These are phyloP conservation scores for Bhutanitis thaidina DNA, from an alignment of 2,888 invertebrate genomes.

Conservation along the genomic window DNA sequence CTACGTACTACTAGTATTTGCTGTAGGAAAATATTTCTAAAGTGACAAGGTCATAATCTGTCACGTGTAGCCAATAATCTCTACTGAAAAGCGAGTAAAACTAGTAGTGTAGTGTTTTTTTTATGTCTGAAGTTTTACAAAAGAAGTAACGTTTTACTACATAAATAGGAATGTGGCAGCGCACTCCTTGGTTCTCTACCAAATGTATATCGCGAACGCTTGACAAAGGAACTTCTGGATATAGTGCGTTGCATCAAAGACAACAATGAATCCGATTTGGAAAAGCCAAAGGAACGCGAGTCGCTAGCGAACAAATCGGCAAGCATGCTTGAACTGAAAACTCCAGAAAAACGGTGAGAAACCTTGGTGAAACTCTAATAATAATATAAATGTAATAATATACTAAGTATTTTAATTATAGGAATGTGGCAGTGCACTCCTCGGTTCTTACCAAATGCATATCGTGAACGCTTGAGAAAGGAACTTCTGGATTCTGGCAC, in stretches of 20 bases:
- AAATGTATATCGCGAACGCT: conserved; percentile 50
- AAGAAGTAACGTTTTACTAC: too few relatives aligned
- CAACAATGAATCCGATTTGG: conserved; percentile 44
- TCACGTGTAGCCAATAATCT: too few relatives aligned
- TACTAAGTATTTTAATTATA: too few relatives aligned
- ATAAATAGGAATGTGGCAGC: conserved; percentile 59
- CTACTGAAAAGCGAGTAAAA: too few relatives aligned
- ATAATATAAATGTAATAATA: too few relatives aligned
- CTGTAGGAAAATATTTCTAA: too few relatives aligned
- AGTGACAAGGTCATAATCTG: too few relatives aligned
- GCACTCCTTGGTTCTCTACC: conserved; percentile 59
- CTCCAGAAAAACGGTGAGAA: conserved; percentile 56
- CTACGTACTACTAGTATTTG: too few relatives aligned
- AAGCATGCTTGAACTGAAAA: conserved; percentile 59
- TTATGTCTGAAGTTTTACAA: too few relatives aligned
- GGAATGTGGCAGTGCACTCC: conserved; percentile 64
- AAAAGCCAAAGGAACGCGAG: conserved; percentile 29
- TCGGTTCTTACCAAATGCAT: conserved; percentile 56
- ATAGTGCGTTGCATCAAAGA: conserved; percentile 57
- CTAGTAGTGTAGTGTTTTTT: too few relatives aligned
- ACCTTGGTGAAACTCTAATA: too few relatives aligned
- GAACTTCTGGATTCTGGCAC: conserved; percentile 59
- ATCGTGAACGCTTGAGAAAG: conserved; percentile 53
- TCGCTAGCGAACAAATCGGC: conserved; percentile 46
- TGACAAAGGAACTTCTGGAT: conserved; percentile 52